Evolutionary conservation across 2,888 invertebrate genomes (phyloP).

Genomic region (Sceliomorpha sp.): DNA sequence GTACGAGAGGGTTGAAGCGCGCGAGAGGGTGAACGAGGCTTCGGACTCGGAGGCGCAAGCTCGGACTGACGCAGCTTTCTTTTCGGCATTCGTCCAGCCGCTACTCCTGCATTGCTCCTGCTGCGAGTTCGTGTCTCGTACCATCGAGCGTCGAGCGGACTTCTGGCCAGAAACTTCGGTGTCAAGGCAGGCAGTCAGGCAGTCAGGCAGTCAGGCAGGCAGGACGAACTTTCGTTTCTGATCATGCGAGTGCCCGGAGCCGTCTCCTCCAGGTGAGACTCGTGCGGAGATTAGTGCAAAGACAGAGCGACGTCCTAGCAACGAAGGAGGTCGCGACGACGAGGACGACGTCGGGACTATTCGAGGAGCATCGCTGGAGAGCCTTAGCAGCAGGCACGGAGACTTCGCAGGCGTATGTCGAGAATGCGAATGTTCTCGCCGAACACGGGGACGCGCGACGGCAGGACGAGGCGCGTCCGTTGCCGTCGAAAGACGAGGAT

Average conservation of each 20-base stretch:
- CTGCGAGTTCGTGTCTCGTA: slow-evolving; percentile 77
- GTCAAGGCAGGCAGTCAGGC: too few species aligned
- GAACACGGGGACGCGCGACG: slow-evolving; percentile 23
- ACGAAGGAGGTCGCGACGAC: slow-evolving; percentile 45
- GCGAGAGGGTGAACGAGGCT: slow-evolving; percentile 11
- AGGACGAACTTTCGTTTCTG: too few species aligned
- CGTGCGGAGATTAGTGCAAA: too few species aligned
- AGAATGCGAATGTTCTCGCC: slow-evolving; percentile 40
- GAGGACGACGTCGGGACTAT: slow-evolving; percentile 73
- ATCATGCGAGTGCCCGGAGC: neutral
- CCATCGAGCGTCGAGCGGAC: slow-evolving; percentile 62
- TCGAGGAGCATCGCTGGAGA: slow-evolving; percentile 2
- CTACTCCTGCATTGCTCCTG: slow-evolving; percentile 63
- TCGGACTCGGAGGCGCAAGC: slow-evolving; percentile 32
- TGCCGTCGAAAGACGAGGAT: slow-evolving; percentile 16
- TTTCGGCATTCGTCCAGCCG: slow-evolving; percentile 34
- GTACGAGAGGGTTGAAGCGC: slow-evolving; percentile 20
- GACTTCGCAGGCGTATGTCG: slow-evolving; percentile 46
- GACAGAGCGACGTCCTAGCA: too few species aligned
- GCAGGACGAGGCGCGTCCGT: slow-evolving; percentile 18
- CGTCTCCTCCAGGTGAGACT: neutral
- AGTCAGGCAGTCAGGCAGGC: too few species aligned
- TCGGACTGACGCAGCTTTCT: slow-evolving; percentile 48
- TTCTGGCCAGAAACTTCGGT: slow-evolving; percentile 7
- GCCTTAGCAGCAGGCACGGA: slow-evolving; percentile 48